Conservation (phyloP, 2,888 invertebrate genomes). For the Dyspetes luteomarginatus region DNA sequence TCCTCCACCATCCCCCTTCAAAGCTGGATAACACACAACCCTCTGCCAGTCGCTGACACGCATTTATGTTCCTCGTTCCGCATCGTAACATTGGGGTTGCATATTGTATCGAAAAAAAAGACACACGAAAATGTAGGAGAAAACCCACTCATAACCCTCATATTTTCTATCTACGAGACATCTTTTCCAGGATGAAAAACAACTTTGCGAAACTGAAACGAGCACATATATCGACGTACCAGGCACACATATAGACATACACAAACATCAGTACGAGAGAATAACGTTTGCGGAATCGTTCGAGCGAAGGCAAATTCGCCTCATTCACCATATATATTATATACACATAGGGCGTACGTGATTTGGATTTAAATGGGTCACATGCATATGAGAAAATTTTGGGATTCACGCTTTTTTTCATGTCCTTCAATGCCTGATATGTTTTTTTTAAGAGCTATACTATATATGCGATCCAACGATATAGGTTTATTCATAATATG, state of each 20-base stretch:
- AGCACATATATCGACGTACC: not conserved
- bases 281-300: constrained; percentile 60
- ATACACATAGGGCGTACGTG: constrained; percentile 45
- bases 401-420: constrained; percentile 14
- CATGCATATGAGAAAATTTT: constrained; percentile 6
- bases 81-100: constrained; percentile 57
- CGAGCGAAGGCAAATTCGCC: constrained; percentile 43
- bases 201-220: constrained; percentile 45
- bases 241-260: constrained; percentile 33
- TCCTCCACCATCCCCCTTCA: constrained; percentile 2
- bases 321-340: constrained; percentile 5
- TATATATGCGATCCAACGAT: not conserved
- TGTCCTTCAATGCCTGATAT: not conserved
- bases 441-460: not conserved
- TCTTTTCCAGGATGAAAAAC: constrained; percentile 30
- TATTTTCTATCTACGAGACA: constrained; percentile 25
- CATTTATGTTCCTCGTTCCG: constrained; percentile 50
- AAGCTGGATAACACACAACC: not conserved
- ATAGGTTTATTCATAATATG: not conserved
- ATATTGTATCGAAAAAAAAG: constrained; percentile 46
- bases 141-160: not conserved
- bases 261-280: not conserved
- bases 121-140: constrained; percentile 35
- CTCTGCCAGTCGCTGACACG: constrained; percentile 33
- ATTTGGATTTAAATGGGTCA: constrained; percentile 55